Evolutionary conservation across 2,797 vertebrate genomes (phyloP).

Genomic region (Oryzias dopingdopingensis): DNA sequence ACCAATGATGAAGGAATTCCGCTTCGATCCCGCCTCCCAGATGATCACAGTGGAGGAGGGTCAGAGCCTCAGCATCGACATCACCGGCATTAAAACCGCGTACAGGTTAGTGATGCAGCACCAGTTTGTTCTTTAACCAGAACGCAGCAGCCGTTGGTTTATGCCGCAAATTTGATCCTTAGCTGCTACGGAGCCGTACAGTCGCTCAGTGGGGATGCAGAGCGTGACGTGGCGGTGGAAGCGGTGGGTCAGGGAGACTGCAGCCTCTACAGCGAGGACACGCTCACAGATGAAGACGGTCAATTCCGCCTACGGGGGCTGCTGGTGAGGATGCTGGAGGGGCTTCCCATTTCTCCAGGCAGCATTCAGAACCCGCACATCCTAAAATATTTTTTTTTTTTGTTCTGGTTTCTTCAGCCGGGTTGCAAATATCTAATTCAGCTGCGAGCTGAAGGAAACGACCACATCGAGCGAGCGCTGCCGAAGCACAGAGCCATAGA

Average conservation of each 20-base stretch:
- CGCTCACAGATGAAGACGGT: constrained; percentile 92
- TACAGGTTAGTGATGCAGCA: constrained; percentile 82
- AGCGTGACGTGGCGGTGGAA: constrained; percentile 92
- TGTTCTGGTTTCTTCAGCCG: constrained; percentile 69
- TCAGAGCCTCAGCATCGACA: constrained; percentile 88
- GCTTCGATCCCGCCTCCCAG: constrained; percentile 94
- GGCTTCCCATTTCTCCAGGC: background rate
- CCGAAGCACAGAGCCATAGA: constrained; percentile 87
- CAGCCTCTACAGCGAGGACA: constrained; percentile 93
- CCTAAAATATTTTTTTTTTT: background rate
- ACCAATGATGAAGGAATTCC: constrained; percentile 99
- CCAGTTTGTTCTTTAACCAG: too few species aligned
- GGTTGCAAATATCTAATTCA: constrained; percentile 91
- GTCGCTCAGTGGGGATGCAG: constrained; percentile 93
- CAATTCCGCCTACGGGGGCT: constrained; percentile 92
- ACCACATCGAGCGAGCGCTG: constrained; percentile 94
- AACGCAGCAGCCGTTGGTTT: too few species aligned
- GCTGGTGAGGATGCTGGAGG: constrained; percentile 80
- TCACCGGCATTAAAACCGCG: constrained; percentile 92
- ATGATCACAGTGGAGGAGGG: constrained; percentile 98
- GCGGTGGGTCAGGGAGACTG: constrained; percentile 91
- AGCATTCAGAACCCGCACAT: background rate
- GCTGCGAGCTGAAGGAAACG: constrained; percentile 92
- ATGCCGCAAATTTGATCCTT: background rate
- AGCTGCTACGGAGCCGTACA: constrained; percentile 94